A percentile compares a stretch with the other conserved stretches of the same genome.
These are phyloP conservation scores for Capreolus pygargus DNA, from an alignment of 2,113 vertebrate genomes.

Conservation along the genomic window DNA sequence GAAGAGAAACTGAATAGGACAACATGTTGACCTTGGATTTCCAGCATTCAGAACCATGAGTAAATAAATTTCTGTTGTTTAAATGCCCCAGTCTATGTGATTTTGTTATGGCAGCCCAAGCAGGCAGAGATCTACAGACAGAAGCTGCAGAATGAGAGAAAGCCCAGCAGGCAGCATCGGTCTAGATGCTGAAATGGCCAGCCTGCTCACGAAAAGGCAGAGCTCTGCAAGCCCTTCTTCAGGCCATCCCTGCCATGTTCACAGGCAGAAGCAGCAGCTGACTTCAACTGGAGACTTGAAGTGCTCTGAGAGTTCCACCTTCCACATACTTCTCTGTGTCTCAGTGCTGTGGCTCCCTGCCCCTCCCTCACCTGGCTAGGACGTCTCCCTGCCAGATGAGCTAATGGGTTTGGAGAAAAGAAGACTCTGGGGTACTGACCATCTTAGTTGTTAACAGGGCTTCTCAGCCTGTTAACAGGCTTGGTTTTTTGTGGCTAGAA, in stretches of 20 bases:
- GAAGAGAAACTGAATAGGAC: not conserved
- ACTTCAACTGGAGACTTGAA: not conserved
- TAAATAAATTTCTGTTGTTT: not conserved
- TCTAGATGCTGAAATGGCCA: not conserved
- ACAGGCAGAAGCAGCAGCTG: not conserved
- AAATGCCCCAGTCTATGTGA: not conserved
- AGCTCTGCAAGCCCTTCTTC: not conserved
- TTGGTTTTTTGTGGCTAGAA: not conserved
- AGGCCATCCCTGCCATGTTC: too few relatives aligned
- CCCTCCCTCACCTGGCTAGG: not conserved
- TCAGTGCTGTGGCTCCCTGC: not conserved
- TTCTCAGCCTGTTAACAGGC: too few relatives aligned
- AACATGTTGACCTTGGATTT: not conserved
- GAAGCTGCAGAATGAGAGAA: not conserved
- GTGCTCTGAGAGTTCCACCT: not conserved
- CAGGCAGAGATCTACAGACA: not conserved
- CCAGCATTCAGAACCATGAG: not conserved
- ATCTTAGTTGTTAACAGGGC: not conserved
- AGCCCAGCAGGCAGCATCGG: not conserved
- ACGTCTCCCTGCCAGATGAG: not conserved
- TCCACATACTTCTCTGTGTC: not conserved
- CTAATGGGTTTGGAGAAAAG: not conserved
- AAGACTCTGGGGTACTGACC: not conserved
- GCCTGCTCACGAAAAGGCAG: not conserved
- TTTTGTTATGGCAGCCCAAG: not conserved